Evolutionary conservation across 2,113 vertebrate species (phyloP).

Genomic region (Bungarus multicinctus): DNA sequence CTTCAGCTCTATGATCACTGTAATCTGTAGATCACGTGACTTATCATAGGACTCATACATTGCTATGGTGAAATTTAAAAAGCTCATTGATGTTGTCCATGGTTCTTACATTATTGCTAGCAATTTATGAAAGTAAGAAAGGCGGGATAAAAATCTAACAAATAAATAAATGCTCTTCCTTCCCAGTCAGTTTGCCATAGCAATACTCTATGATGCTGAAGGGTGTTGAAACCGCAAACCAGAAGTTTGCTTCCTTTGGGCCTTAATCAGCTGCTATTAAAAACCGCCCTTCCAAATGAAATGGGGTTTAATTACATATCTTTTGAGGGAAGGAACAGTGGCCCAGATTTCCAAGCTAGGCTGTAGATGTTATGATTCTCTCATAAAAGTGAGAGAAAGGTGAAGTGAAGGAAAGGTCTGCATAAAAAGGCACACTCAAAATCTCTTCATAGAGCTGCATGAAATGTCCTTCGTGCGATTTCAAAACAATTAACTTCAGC

Average conservation of each 20-base stretch:
- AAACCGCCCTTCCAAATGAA: neutral
- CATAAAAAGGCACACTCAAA: neutral
- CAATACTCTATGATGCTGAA: neutral
- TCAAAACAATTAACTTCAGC: conserved; percentile 6
- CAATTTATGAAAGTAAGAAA: neutral
- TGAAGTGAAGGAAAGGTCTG: neutral
- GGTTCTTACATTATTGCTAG: neutral
- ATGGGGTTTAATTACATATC: neutral
- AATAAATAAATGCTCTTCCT: neutral
- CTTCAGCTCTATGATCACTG: neutral
- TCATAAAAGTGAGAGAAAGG: neutral
- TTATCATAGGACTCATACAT: neutral
- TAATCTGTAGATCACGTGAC: neutral
- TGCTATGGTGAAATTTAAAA: neutral
- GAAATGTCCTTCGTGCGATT: neutral
- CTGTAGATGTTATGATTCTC: neutral
- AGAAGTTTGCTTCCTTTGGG: neutral
- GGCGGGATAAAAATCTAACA: neutral
- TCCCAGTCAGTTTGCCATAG: neutral
- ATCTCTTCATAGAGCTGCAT: neutral
- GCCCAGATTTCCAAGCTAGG: neutral
- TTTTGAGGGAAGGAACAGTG: neutral
- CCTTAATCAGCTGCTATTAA: neutral
- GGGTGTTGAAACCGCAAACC: neutral
- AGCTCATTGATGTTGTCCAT: neutral